These are phyloP conservation scores for Drosophila teissieri DNA, from an alignment of 1,140 invertebrate genomes.

Conservation along the genomic window DNA sequence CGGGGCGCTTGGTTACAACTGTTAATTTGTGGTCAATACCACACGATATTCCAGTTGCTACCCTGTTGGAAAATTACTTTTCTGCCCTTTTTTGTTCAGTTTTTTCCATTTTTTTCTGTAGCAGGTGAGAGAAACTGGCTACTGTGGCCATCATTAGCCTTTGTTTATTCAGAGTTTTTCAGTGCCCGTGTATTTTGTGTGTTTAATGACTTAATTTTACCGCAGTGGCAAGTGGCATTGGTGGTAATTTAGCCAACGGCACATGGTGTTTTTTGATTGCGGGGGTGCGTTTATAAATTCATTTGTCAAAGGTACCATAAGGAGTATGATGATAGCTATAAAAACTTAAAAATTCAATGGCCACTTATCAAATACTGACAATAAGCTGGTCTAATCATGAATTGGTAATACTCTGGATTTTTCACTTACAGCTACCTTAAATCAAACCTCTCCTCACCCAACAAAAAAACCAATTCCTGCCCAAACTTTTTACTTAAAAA, in stretches of 20 bases:
- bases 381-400: not conserved
- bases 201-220: constrained; percentile 58
- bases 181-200: constrained; percentile 7
- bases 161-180: constrained; percentile 39
- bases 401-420: constrained; percentile 9
- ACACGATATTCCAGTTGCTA: constrained; percentile 45
- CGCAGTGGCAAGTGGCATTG: constrained; percentile 38
- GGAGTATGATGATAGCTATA: not conserved
- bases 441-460: not conserved
- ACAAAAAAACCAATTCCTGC: not conserved
- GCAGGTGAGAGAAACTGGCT: constrained; percentile 66
- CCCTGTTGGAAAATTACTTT: constrained; percentile 56
- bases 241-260: constrained; percentile 28
- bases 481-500: constrained; percentile 37
- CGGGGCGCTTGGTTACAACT: constrained; percentile 65
- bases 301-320: constrained; percentile 15
- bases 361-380: too few species aligned
- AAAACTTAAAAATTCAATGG: not conserved
- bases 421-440: not conserved
- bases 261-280: constrained; percentile 1
- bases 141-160: constrained; percentile 65
- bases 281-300: constrained; percentile 21
- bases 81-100: not conserved
- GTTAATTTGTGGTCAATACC: constrained; percentile 81
- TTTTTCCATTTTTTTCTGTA: constrained; percentile 21